Evolutionary conservation across 2,888 invertebrate species (phyloP).

Genomic region (Drosophila limbata): DNA sequence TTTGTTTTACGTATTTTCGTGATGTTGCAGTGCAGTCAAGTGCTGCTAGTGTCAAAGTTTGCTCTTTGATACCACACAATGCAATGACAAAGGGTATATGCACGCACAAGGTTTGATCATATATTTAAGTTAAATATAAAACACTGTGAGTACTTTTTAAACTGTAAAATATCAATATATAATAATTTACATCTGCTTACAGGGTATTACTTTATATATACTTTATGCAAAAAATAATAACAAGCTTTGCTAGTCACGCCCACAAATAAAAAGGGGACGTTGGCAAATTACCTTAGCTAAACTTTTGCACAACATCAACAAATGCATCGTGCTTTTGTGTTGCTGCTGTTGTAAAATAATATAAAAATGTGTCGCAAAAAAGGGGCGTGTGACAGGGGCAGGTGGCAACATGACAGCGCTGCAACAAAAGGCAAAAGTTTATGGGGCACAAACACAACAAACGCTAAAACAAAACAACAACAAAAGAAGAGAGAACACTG

Average conservation of each 20-base stretch:
- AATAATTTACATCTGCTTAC: background rate
- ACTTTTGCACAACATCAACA: constrained; percentile 63
- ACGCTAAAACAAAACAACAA: constrained; percentile 31
- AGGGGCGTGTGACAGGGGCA: constrained; percentile 6
- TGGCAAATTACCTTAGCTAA: constrained; percentile 68
- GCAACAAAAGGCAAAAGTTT: constrained; percentile 65
- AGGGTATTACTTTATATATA: background rate
- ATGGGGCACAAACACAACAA: constrained; percentile 37
- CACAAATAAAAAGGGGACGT: constrained; percentile 30
- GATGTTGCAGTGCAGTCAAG: constrained; percentile 29
- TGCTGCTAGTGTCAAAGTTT: constrained; percentile 19
- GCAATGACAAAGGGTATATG: constrained; percentile 3
- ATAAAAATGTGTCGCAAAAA: constrained; percentile 22
- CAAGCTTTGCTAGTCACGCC: constrained; percentile 12
- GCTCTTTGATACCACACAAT: constrained; percentile 4
- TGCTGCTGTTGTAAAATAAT: constrained; percentile 35
- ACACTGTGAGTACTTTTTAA: background rate
- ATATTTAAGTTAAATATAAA: background rate
- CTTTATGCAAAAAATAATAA: background rate
- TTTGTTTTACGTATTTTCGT: constrained; percentile 12
- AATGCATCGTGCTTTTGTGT: constrained; percentile 42
- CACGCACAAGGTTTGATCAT: background rate
- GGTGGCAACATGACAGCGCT: constrained; percentile 51
- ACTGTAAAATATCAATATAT: background rate
- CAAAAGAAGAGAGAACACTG: constrained; percentile 23